Evolutionary conservation across 2,113 vertebrate species (phyloP).

Genomic region (Ictalurus punctatus): DNA sequence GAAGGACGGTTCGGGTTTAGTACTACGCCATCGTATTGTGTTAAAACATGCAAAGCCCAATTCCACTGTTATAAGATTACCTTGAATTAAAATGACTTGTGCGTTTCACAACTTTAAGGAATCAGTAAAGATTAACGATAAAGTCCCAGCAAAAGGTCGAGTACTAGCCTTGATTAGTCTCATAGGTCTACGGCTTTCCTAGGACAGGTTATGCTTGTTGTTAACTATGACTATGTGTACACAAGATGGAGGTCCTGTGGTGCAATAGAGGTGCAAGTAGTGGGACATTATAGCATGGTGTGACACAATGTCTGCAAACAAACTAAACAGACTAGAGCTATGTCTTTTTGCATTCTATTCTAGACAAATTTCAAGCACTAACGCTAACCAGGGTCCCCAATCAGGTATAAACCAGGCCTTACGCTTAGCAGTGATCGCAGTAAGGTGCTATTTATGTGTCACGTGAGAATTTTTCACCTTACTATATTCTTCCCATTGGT

Average conservation of each 20-base stretch:
- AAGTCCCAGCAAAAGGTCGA: background rate
- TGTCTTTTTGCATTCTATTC: background rate
- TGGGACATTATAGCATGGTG: background rate
- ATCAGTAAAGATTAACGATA: background rate
- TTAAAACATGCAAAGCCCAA: background rate
- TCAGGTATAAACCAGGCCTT: background rate
- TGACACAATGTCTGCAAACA: background rate
- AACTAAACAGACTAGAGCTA: background rate
- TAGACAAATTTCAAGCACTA: background rate
- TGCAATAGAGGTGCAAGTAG: background rate
- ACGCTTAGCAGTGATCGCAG: background rate
- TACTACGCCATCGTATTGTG: background rate
- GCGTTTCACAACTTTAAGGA: background rate
- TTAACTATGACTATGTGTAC: background rate
- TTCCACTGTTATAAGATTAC: background rate
- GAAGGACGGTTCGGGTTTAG: background rate
- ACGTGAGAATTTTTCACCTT: background rate
- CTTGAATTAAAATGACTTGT: background rate
- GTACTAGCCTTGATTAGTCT: background rate
- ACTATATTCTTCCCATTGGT: background rate
- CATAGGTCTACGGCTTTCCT: background rate
- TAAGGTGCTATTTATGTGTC: background rate
- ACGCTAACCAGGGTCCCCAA: no score
- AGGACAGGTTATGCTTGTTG: background rate
- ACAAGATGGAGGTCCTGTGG: background rate